phyloP scores from a whole-genome alignment of 1,140 invertebrate genomes.

The Parapsyche elsis region DNA sequence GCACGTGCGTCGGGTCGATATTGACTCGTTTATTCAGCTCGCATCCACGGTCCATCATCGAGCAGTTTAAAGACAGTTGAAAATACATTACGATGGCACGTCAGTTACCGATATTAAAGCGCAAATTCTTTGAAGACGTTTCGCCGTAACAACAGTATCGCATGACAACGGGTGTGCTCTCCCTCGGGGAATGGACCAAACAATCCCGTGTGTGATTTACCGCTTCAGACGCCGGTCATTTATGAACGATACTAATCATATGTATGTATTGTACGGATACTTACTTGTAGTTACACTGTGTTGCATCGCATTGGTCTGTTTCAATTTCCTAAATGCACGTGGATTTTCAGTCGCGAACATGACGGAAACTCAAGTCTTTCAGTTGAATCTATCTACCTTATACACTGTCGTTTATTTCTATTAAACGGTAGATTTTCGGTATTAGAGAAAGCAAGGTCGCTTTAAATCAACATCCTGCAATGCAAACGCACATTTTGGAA shows the following conservation, averaged over 20 bases:
- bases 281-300: too few relatives aligned
- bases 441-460: neutral
- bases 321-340: slow-evolving; percentile 16
- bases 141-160: neutral
- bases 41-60: neutral
- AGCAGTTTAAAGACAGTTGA: neutral
- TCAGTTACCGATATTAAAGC: neutral
- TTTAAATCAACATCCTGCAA: neutral
- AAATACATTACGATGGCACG: slow-evolving; percentile 1
- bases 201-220: slow-evolving; percentile 11
- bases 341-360: too few relatives aligned
- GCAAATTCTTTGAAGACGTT: slow-evolving; percentile 19
- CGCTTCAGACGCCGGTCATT: neutral
- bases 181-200: neutral
- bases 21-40: neutral
- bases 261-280: neutral
- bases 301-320: neutral
- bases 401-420: too few relatives aligned
- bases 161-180: neutral
- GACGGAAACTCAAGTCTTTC: too few relatives aligned
- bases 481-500: neutral
- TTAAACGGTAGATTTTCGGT: neutral
- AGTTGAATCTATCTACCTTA: too few relatives aligned
- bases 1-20: too few relatives aligned
- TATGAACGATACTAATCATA: neutral